A percentile compares a stretch with the other conserved stretches of the same genome.
Evolutionary conservation across 2,797 vertebrate species (phyloP).

Genomic region (Parambassis ranga): DNA sequence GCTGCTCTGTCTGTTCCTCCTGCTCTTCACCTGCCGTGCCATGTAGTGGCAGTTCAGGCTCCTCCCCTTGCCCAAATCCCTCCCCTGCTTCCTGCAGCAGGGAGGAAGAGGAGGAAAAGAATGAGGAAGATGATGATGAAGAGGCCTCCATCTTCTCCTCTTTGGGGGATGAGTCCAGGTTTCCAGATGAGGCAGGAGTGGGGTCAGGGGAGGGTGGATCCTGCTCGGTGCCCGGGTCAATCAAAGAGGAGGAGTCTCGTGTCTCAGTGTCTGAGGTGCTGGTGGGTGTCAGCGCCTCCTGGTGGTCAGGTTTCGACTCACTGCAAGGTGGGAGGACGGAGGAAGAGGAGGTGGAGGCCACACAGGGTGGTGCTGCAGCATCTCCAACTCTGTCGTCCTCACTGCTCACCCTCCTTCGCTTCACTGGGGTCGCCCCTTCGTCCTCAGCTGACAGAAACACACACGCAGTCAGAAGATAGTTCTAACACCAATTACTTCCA

Average conservation of each 20-base stretch:
- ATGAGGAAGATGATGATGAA: conserved; percentile 74
- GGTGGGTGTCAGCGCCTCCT: conserved; percentile 89
- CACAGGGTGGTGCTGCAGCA: conserved; percentile 58
- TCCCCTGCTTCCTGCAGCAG: conserved; percentile 66
- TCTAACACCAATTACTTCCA: no score
- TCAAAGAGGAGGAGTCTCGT: conserved; percentile 95
- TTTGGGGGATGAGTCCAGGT: conserved; percentile 69
- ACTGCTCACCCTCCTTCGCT: conserved; percentile 91
- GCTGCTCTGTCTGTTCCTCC: conserved; percentile 65
- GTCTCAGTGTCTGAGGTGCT: conserved; percentile 97
- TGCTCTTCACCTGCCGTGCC: conserved; percentile 52
- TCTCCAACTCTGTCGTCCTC: conserved; percentile 85
- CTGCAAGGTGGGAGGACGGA: conserved; percentile 65
- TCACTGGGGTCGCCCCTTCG: conserved; percentile 93
- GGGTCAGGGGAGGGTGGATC: conserved; percentile 91
- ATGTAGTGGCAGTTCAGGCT: conserved; percentile 58
- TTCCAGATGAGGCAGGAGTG: conserved; percentile 62
- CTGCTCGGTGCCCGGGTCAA: conserved; percentile 96
- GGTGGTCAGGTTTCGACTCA: conserved; percentile 82
- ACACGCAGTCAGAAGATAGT: no score
- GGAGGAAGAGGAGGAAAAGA: conserved; percentile 74
- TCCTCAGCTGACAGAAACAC: conserved; percentile 80
- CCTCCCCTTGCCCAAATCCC: conserved; percentile 62
- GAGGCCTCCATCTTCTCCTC: conserved; percentile 92
- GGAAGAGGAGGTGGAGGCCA: conserved; percentile 58